Percentiles rank a stretch among this genome's conserved stretches.
phyloP scores from a whole-genome alignment of 2,113 vertebrate genomes.

The Oenanthe oenanthe region DNA sequence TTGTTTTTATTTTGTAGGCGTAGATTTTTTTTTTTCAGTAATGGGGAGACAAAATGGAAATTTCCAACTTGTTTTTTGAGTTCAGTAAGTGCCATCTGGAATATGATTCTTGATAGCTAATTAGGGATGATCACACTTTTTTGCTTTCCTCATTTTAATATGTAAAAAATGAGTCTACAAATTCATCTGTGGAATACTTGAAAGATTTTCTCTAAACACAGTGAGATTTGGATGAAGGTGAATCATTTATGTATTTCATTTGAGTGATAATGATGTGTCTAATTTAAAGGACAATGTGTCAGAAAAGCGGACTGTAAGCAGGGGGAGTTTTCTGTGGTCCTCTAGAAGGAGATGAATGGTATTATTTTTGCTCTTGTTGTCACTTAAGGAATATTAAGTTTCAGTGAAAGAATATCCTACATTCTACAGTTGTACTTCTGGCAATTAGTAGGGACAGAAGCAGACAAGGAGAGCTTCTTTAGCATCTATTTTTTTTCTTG shows the following conservation, averaged over 20 bases:
- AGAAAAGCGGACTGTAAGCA: background rate
- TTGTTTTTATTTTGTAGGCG: conserved; percentile 23
- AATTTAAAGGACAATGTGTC: background rate
- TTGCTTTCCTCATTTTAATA: background rate
- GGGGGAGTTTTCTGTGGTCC: background rate
- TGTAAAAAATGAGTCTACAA: background rate
- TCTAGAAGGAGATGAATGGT: background rate
- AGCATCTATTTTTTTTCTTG: background rate
- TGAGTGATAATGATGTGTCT: background rate
- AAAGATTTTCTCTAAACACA: background rate
- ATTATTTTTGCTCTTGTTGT: background rate
- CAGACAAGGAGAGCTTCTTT: background rate
- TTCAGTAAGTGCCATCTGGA: background rate
- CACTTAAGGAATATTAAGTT: background rate
- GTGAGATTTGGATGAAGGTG: background rate
- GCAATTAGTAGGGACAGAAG: background rate
- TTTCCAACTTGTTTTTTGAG: background rate
- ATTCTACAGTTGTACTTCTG: background rate
- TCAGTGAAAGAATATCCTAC: background rate
- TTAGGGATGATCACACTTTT: background rate
- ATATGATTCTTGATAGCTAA: background rate
- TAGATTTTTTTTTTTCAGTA: background rate
- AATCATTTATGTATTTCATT: background rate
- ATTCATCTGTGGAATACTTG: background rate
- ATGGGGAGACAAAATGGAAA: conserved; percentile 20